Base-by-base conservation (phyloP, 2,797 vertebrate genomes). In the Schizopygopsis malacanthus region DNA sequence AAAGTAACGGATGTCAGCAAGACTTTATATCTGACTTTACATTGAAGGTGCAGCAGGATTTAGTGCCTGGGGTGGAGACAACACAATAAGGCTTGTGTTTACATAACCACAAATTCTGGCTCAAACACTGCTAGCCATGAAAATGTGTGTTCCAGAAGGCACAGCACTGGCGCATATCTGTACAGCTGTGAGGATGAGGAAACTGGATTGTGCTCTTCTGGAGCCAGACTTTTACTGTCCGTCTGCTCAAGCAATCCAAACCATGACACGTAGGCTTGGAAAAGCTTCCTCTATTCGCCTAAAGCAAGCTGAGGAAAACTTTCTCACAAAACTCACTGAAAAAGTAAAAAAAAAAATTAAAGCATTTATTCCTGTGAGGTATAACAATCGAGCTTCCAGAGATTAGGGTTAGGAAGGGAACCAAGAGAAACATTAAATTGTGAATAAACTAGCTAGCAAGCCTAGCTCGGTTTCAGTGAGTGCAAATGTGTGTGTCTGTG, bases 41-140 rank as follows among this genome's bases (percentile, higher is more conserved):
- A 50, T 25, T 70, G 8, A 75, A 39, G 54, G 45, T 81, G 67
- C 81, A 80, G 81, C 84, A 82, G 79, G 77, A 70, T 47, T 83
- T 89, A 70, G 39, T 70, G 76, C 16, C 39, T 67, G 65, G 50
- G 83, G 83, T 50, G 18, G 59, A 25, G 20, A 13, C 77, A 73
- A 67, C 77, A 83, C 85, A 88, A 84, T 70, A 63, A 73, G 79
- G 39, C 69, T 43, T 88, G 52, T 72, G 89, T 92, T 91, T 91
- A 90, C 45, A 71, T 81, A 61, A 41, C 78, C 52, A 59, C 89
- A 77, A 0, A 28, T 82, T 89, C 88, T 52, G 72, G 25, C 75
- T 80, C 52, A 73, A 41, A 20, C 67, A 56, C 47, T 11, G 50
- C 22, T 63, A 63, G 43, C 82, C 28, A 59, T 72, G 61, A 41